A percentile compares a stretch with the other conserved stretches of the same genome.
phyloP scores from a whole-genome alignment of 2,888 invertebrate genomes.

The Cenopis cana region DNA sequence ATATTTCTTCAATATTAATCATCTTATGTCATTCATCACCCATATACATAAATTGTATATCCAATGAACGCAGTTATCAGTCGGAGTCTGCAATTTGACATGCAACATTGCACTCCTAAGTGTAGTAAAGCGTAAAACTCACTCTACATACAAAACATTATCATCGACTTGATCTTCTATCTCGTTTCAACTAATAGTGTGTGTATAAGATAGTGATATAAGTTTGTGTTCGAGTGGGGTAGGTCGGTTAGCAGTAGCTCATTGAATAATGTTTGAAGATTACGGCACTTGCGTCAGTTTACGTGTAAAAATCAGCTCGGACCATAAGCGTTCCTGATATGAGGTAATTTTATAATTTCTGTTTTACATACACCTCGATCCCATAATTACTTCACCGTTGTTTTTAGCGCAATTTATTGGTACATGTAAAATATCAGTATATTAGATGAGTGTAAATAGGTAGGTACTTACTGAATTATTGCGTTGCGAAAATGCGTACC shows the following conservation, averaged over 20 bases:
- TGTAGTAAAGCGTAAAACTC: conserved; percentile 16
- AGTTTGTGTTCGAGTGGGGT: not conserved
- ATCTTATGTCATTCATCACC: conserved; percentile 19
- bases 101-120: conserved; percentile 28
- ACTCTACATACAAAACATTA: conserved; percentile 1
- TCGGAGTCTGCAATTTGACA: conserved; percentile 38
- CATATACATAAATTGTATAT: conserved; percentile 27
- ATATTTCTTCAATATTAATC: too few relatives aligned
- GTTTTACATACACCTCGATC: conserved; percentile 36
- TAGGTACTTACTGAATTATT: too few relatives aligned
- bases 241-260: conserved; percentile 19
- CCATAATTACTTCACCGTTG: conserved; percentile 3
- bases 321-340: conserved; percentile 48
- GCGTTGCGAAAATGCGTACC: too few relatives aligned
- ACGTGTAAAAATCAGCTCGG: conserved; percentile 50
- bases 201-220: not conserved
- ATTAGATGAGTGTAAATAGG: too few relatives aligned
- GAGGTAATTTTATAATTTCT: conserved; percentile 43
- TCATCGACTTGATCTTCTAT: not conserved
- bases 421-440: not conserved
- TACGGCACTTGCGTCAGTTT: conserved; percentile 47
- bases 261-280: conserved; percentile 51
- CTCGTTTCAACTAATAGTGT: conserved; percentile 4
- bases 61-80: conserved; percentile 26
- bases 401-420: not conserved